Conservation (phyloP, 2,888 invertebrate species). For the Meta bourneti region DNA sequence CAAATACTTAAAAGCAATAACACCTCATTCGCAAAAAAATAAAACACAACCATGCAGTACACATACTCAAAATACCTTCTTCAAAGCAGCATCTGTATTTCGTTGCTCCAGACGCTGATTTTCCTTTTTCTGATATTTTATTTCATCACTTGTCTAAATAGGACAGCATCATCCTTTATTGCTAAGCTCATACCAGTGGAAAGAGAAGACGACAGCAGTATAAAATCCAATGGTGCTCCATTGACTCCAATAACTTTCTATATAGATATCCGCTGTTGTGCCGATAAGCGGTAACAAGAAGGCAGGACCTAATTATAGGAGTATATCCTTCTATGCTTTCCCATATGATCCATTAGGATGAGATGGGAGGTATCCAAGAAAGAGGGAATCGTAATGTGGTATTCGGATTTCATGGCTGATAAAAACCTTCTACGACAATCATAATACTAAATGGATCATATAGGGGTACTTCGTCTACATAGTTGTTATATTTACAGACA, state of each 20-base stretch:
- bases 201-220: neutral
- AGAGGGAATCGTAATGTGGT: neutral
- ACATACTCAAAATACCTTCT: neutral
- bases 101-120: neutral
- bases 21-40: neutral
- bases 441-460: too few species aligned
- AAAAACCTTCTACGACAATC: neutral
- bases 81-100: neutral
- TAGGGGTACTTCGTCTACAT: too few species aligned
- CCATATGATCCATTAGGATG: neutral
- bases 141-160: neutral
- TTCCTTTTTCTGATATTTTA: neutral
- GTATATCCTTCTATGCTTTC: neutral
- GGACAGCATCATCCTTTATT: neutral
- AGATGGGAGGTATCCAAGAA: neutral
- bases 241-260: neutral
- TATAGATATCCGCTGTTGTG: neutral
- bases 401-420: neutral
- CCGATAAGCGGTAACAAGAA: neutral
- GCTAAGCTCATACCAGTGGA: neutral
- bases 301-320: neutral
- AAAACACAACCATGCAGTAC: neutral
- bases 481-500: too few species aligned
- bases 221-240: neutral
- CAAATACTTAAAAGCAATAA: neutral